Evolutionary conservation across 1,140 invertebrate genomes (phyloP).

Genomic region (Metaphire vulgaris): DNA sequence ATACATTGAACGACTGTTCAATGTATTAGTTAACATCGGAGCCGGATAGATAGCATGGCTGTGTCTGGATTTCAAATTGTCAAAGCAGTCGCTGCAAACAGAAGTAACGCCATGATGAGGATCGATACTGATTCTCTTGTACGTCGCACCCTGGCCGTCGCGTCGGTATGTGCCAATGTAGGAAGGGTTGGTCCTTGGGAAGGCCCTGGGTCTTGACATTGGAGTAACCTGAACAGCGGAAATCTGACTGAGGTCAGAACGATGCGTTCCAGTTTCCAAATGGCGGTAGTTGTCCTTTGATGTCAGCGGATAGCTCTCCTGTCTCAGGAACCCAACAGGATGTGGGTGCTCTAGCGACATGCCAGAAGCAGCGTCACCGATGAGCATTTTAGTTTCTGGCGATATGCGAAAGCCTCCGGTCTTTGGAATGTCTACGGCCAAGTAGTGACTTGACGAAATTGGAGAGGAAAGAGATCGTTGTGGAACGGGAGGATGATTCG

Average conservation of each 20-base stretch:
- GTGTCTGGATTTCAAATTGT: neutral
- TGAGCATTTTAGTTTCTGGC: neutral
- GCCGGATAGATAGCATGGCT: neutral
- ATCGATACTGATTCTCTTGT: neutral
- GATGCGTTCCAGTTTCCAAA: slow-evolving; percentile 14
- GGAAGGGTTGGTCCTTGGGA: slow-evolving; percentile 50
- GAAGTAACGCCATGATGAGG: neutral
- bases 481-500: neutral
- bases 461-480: neutral
- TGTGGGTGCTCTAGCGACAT: neutral
- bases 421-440: neutral
- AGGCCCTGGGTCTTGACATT: slow-evolving; percentile 41
- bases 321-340: slow-evolving; percentile 9
- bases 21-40: neutral
- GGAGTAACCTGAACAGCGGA: slow-evolving; percentile 22
- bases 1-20: neutral
- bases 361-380: neutral
- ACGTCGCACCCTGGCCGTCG: neutral
- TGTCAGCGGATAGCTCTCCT: slow-evolving; percentile 27
- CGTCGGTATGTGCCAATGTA: slow-evolving; percentile 43
- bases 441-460: neutral
- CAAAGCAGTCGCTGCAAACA: neutral
- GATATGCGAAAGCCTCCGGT: neutral
- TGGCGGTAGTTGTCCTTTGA: slow-evolving; percentile 16
- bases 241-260: slow-evolving; percentile 24